Evolutionary conservation across 92 coral and sea anemone species (phyloP).

Genomic region (Epizoanthus rinbou): DNA sequence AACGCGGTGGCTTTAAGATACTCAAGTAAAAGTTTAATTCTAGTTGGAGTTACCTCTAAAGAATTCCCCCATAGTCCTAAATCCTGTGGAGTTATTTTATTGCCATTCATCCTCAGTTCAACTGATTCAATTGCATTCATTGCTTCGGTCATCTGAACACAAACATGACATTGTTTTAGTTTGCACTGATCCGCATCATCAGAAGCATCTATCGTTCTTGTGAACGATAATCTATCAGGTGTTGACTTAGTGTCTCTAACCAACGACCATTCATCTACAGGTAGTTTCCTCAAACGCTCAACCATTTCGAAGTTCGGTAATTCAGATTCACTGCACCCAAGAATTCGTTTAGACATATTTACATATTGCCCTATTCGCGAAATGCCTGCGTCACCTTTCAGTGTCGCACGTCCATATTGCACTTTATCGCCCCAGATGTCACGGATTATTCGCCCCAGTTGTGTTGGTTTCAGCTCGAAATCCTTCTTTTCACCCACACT

Average conservation of each 20-base stretch:
- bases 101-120: background rate
- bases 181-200: constrained; percentile 5
- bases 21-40: too few relatives aligned
- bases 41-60: too few relatives aligned
- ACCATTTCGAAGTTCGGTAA: too few relatives aligned
- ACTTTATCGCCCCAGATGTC: constrained; percentile 18
- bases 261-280: background rate
- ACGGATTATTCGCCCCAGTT: constrained; percentile 8
- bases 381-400: background rate
- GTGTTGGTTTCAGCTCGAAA: background rate
- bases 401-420: constrained; percentile 1
- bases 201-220: constrained; percentile 13
- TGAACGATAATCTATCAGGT: constrained; percentile 12
- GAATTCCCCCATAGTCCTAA: background rate
- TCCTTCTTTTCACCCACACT: constrained; percentile 1
- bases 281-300: background rate
- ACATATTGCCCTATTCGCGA: background rate
- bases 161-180: constrained; percentile 3
- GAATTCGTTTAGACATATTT: constrained; percentile 1
- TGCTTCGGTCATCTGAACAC: constrained; percentile 9
- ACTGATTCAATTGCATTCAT: constrained; percentile 16
- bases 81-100: constrained; percentile 1
- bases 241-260: constrained; percentile 2
- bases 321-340: background rate
- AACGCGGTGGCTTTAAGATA: too few relatives aligned